Conservation (phyloP, 2,113 vertebrate species). For the Strigops habroptila region DNA sequence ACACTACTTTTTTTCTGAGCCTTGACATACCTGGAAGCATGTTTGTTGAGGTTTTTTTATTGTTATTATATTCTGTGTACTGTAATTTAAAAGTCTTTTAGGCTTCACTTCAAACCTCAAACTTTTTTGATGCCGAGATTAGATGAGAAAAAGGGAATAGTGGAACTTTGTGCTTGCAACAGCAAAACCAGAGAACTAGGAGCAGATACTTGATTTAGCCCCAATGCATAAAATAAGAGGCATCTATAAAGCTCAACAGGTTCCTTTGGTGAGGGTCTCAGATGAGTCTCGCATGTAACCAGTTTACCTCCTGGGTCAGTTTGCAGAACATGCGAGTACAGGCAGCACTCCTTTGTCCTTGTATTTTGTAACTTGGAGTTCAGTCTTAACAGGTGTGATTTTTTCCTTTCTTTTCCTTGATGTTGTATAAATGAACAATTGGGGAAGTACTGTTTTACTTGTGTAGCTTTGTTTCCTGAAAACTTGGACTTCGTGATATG, state of each 20-base stretch:
- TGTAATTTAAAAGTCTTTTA: neutral
- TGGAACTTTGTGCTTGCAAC: neutral
- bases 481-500: neutral
- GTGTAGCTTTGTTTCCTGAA: neutral
- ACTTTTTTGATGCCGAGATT: neutral
- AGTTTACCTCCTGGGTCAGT: neutral
- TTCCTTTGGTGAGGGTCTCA: neutral
- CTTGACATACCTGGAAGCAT: neutral
- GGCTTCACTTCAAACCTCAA: neutral
- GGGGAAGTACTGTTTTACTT: neutral
- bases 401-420: neutral
- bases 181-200: neutral
- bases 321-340: neutral
- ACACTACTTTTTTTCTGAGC: neutral
- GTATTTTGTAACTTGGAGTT: neutral
- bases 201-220: neutral
- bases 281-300: neutral
- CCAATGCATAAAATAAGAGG: neutral
- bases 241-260: neutral
- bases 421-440: neutral
- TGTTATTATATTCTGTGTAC: neutral
- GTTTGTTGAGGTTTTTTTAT: fast-evolving
- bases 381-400: neutral
- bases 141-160: neutral
- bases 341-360: neutral